A percentile compares a stretch with the other conserved stretches of the same genome.
These are phyloP conservation scores for Orgyia antiqua DNA, from an alignment of 2,888 invertebrate species.

Conservation along the genomic window DNA sequence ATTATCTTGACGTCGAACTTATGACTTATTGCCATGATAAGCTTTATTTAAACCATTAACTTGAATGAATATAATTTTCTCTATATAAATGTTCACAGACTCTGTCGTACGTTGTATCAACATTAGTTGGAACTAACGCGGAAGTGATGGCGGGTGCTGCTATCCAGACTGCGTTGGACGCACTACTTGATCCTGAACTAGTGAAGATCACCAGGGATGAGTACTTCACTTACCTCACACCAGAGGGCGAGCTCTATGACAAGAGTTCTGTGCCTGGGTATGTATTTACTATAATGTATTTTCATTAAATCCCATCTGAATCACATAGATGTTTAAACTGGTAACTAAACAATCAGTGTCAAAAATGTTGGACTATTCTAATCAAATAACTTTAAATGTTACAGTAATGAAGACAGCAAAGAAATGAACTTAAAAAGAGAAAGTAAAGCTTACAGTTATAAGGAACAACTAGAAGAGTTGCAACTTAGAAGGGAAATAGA, in stretches of 20 bases:
- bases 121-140: slow-evolving; percentile 81
- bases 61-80: too few species aligned
- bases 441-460: slow-evolving; percentile 97
- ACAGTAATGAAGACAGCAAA: slow-evolving; percentile 65
- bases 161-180: slow-evolving; percentile 77
- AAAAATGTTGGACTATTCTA: too few species aligned
- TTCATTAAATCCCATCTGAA: background rate
- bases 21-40: too few species aligned
- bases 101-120: slow-evolving; percentile 84
- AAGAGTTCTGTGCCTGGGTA: slow-evolving; percentile 80
- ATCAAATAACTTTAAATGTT: too few species aligned
- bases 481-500: slow-evolving; percentile 95
- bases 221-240: slow-evolving; percentile 81
- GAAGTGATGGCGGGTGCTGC: slow-evolving; percentile 81
- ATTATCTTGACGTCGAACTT: too few species aligned
- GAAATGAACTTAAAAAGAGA: slow-evolving; percentile 93
- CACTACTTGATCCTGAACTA: slow-evolving; percentile 82
- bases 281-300: slow-evolving; percentile 5
- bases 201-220: slow-evolving; percentile 83
- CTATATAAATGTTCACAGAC: slow-evolving; percentile 59
- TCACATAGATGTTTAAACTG: background rate
- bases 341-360: too few species aligned
- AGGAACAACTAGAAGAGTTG: slow-evolving; percentile 96
- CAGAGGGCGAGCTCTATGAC: slow-evolving; percentile 94
- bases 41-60: too few species aligned